phyloP scores from a whole-genome alignment of 2,113 vertebrate genomes.

The Xyrauchen texanus region DNA sequence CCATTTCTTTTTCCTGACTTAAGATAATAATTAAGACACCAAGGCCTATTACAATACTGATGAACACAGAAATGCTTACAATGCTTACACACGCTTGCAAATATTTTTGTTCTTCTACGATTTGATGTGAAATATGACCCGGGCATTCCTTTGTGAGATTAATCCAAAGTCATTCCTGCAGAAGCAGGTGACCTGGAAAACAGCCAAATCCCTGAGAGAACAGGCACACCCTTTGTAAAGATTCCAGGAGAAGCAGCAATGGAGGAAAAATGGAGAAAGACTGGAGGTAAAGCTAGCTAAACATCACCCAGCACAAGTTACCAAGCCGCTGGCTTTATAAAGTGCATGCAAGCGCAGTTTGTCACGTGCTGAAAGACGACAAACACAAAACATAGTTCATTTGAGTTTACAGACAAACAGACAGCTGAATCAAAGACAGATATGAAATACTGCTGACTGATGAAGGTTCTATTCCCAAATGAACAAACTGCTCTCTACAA shows the following conservation, averaged over 20 bases:
- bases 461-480: neutral
- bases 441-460: slow-evolving; percentile 45
- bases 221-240: slow-evolving; percentile 70
- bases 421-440: neutral
- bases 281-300: neutral
- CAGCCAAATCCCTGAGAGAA: slow-evolving; percentile 32
- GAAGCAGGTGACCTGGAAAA: slow-evolving; percentile 38
- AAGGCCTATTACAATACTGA: too few relatives aligned
- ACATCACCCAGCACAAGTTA: neutral
- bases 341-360: neutral
- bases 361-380: neutral
- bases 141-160: neutral
- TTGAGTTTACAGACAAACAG: neutral
- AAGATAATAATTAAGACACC: too few relatives aligned
- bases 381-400: neutral
- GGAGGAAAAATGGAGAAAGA: neutral
- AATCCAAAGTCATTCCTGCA: slow-evolving; percentile 17
- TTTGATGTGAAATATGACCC: neutral
- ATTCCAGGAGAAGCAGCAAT: slow-evolving; percentile 31
- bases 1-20: too few relatives aligned
- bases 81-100: too few relatives aligned
- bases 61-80: too few relatives aligned
- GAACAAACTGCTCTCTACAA: too few relatives aligned
- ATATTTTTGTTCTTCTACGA: neutral
- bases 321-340: neutral